phyloP scores from a whole-genome alignment of 2,888 invertebrate genomes.

The Unio pictorum region DNA sequence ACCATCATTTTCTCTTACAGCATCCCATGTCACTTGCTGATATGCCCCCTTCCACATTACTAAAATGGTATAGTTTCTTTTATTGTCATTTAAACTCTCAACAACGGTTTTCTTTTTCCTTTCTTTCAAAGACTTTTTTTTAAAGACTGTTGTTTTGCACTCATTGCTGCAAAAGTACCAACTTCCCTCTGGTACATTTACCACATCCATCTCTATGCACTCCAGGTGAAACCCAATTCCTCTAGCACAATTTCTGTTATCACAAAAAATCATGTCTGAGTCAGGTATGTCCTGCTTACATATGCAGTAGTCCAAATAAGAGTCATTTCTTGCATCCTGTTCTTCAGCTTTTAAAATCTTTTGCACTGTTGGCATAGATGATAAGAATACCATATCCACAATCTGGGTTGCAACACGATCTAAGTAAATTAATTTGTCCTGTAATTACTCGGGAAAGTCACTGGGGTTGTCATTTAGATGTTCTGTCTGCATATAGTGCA shows the following conservation, averaged over 20 bases:
- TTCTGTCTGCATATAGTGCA: conserved; percentile 7
- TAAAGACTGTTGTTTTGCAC: conserved; percentile 1
- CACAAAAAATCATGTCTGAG: conserved; percentile 13
- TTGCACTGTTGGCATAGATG: conserved; percentile 4
- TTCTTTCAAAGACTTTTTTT: background rate
- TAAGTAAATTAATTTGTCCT: conserved; percentile 6
- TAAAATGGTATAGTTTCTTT: conserved; percentile 4
- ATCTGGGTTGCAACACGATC: conserved; percentile 7
- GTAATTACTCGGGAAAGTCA: conserved; percentile 4
- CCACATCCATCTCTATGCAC: conserved; percentile 13
- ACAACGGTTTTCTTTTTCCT: conserved; percentile 4
- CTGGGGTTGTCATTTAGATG: conserved; percentile 5
- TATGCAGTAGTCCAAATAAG: conserved; percentile 5
- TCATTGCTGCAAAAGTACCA: conserved; percentile 14
- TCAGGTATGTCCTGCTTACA: conserved; percentile 13
- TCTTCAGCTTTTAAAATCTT: conserved; percentile 4
- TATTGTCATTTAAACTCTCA: conserved; percentile 3
- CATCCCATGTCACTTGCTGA: conserved; percentile 21
- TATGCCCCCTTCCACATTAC: conserved; percentile 24
- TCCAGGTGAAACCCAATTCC: conserved; percentile 22
- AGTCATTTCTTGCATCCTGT: background rate
- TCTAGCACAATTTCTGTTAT: conserved; percentile 15
- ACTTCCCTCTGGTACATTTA: conserved; percentile 16
- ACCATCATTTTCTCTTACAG: conserved; percentile 34
- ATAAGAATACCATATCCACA: conserved; percentile 19